Percentiles rank a stretch among this genome's conserved stretches.
These are phyloP conservation scores for Crax fasciolata DNA, from an alignment of 2,797 vertebrate genomes.

Conservation along the genomic window DNA sequence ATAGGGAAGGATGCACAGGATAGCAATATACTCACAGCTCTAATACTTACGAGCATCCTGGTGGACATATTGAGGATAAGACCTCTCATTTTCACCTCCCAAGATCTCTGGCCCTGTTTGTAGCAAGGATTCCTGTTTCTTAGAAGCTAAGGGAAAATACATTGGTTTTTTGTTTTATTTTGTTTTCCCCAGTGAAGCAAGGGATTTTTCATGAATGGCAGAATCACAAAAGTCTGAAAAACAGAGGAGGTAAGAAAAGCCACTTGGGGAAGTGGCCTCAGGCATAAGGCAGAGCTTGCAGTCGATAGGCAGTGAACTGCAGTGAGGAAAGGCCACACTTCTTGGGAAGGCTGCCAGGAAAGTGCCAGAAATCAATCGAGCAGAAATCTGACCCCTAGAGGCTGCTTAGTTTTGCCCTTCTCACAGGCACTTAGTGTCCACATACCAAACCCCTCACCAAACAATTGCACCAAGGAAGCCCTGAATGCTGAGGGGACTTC, in stretches of 20 bases:
- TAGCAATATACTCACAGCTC: background rate
- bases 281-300: background rate
- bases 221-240: background rate
- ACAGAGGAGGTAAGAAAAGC: background rate
- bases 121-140: background rate
- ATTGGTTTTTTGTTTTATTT: background rate
- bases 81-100: background rate
- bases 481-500: background rate
- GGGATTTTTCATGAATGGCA: background rate
- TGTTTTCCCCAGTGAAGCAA: background rate
- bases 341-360: background rate
- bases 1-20: background rate
- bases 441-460: background rate
- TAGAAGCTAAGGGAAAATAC: background rate
- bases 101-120: background rate
- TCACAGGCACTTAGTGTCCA: background rate
- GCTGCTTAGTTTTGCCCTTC: accelerated
- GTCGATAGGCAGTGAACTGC: background rate
- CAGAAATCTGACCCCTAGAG: background rate
- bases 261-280: background rate
- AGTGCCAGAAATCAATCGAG: background rate
- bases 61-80: background rate
- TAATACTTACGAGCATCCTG: background rate
- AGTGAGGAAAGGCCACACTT: background rate
- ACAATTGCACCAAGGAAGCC: accelerated